Conservation (phyloP, 92 coral and sea anemone genomes). For the Plumapathes pennacea region DNA sequence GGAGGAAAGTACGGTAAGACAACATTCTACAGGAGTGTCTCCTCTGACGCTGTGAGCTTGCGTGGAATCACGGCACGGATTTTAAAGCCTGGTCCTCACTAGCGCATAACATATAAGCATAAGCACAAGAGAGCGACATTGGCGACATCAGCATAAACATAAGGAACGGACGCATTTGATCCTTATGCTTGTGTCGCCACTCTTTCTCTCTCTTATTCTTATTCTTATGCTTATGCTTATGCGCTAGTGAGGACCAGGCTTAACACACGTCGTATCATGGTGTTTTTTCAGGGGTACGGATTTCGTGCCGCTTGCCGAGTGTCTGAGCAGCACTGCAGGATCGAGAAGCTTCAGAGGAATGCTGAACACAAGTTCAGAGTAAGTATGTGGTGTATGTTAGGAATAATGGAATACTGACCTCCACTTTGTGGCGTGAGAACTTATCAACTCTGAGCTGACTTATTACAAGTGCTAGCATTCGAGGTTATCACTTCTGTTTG, state of each 20-base stretch:
- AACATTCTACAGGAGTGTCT: background rate
- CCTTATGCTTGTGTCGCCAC: too few relatives aligned
- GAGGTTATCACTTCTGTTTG: too few relatives aligned
- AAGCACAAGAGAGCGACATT: too few relatives aligned
- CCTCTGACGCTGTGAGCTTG: background rate
- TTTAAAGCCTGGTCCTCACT: too few relatives aligned
- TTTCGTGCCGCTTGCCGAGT: conserved; percentile 84
- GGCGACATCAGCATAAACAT: too few relatives aligned
- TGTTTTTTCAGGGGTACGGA: conserved; percentile 75
- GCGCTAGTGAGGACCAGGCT: too few relatives aligned
- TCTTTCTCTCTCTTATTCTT: too few relatives aligned
- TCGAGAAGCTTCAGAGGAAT: conserved; percentile 82
- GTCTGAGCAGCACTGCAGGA: conserved; percentile 48
- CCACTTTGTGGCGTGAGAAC: background rate
- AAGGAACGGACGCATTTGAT: too few relatives aligned
- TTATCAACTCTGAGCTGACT: background rate
- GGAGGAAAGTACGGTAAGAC: conserved; percentile 73
- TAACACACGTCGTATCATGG: background rate
- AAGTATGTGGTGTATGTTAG: conserved; percentile 15
- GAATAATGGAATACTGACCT: background rate
- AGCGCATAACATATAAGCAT: too few relatives aligned
- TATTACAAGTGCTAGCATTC: too few relatives aligned
- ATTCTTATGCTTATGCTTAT: too few relatives aligned
- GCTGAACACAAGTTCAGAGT: conserved; percentile 88
- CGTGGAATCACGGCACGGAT: too few relatives aligned